Conservation (phyloP, 2,797 vertebrate species). For the Triplophysa yarkandensis region DNA sequence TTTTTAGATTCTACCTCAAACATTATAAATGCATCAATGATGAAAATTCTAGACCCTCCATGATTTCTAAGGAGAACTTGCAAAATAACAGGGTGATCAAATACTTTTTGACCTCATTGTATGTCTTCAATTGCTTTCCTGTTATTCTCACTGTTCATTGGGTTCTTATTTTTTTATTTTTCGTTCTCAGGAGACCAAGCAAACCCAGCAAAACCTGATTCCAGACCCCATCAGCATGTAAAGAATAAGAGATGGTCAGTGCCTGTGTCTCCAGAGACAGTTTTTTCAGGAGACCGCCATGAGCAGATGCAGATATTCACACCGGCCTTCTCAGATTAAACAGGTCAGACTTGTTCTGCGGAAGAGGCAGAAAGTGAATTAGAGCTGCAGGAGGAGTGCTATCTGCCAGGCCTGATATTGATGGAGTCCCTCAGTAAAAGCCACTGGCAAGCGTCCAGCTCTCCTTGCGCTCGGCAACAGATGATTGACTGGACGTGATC, state of each 20-base stretch:
- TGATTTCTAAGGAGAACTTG: no score
- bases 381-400: constrained; percentile 51
- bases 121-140: not conserved
- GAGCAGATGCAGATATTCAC: constrained; percentile 40
- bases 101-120: no score
- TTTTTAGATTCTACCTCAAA: no score
- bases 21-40: no score
- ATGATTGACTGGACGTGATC: constrained; percentile 55
- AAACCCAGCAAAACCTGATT: not conserved
- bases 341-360: constrained; percentile 37
- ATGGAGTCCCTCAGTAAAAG: constrained; percentile 51
- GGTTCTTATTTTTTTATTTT: not conserved
- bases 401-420: constrained; percentile 50
- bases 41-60: no score
- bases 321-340: constrained; percentile 38
- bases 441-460: constrained; percentile 52
- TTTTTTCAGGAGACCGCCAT: constrained; percentile 29
- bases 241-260: constrained; percentile 23
- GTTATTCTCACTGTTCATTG: constrained; percentile 10
- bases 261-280: constrained; percentile 21
- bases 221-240: constrained; percentile 5
- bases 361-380: constrained; percentile 45
- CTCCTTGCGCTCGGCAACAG: constrained; percentile 46
- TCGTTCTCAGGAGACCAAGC: constrained; percentile 7
- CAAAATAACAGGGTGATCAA: no score